Conservation (phyloP, 1,140 invertebrate genomes). For the Drosophila nikananu region DNA sequence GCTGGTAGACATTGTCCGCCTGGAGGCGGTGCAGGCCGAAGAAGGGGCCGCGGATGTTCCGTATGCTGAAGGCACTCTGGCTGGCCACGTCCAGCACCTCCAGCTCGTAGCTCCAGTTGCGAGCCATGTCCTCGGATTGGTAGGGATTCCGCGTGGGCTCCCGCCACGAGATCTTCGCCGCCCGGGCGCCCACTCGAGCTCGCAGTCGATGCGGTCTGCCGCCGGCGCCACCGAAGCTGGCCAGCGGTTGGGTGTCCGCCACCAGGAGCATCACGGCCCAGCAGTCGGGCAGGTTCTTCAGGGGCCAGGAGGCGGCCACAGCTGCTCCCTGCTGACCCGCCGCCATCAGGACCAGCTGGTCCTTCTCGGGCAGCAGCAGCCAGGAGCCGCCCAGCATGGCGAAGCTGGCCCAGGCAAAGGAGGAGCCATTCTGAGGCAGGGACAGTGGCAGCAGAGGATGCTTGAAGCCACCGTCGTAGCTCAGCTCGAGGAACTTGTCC, state of each 20-base stretch:
- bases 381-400: slow-evolving; percentile 8
- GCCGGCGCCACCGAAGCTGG: slow-evolving; percentile 87
- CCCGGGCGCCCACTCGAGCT: slow-evolving; percentile 90
- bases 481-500: slow-evolving; percentile 90
- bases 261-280: slow-evolving; percentile 34
- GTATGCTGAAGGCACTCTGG: slow-evolving; percentile 73
- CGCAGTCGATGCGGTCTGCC: slow-evolving; percentile 92
- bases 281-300: slow-evolving; percentile 71
- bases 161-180: slow-evolving; percentile 92
- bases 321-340: background rate
- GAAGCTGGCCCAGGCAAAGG: slow-evolving; percentile 42
- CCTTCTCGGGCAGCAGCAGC: slow-evolving; percentile 84
- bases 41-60: slow-evolving; percentile 88
- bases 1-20: slow-evolving; percentile 91
- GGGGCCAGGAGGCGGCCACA: slow-evolving; percentile 85
- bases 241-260: slow-evolving; percentile 88
- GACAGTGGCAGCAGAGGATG: background rate
- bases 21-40: slow-evolving; percentile 89
- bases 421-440: background rate
- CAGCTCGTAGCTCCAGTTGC: slow-evolving; percentile 94
- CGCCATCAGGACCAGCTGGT: slow-evolving; percentile 88
- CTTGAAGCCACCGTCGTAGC: slow-evolving; percentile 88
- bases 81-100: slow-evolving; percentile 88
- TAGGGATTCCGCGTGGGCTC: slow-evolving; percentile 91
- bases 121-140: slow-evolving; percentile 93